Evolutionary conservation across 2,888 invertebrate species (phyloP).

Genomic region (Lasioglossum zephyrum): DNA sequence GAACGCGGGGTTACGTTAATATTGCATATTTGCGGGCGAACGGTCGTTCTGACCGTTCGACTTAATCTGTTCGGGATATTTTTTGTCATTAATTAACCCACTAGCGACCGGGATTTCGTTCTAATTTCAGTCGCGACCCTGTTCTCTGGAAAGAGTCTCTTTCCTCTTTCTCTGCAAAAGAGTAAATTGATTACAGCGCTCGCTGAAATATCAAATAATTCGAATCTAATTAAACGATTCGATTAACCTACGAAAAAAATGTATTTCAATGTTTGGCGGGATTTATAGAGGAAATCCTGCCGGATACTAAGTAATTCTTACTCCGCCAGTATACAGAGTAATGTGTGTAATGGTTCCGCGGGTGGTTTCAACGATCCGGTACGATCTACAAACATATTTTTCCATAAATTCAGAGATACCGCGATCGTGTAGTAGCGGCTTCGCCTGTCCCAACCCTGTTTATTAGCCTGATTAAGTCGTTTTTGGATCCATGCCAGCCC

Average conservation of each 20-base stretch:
- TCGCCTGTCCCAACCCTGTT: slow-evolving; percentile 32
- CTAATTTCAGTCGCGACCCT: no score
- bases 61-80: no score
- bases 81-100: no score
- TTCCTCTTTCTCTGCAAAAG: no score
- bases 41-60: no score
- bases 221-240: no score
- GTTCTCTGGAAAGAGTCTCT: no score
- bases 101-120: no score
- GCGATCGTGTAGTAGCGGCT: slow-evolving; percentile 45
- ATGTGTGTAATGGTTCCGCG: neutral
- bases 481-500: slow-evolving; percentile 45
- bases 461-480: slow-evolving; percentile 45
- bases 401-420: slow-evolving; percentile 30
- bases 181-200: no score
- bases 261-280: neutral
- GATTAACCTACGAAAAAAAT: neutral
- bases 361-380: neutral
- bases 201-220: no score
- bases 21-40: no score
- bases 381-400: slow-evolving; percentile 33
- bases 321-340: neutral
- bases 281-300: neutral
- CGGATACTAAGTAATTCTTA: neutral
- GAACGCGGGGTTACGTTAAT: no score